Evolutionary conservation across 2,888 invertebrate species (phyloP).

Genomic region (Cosmia trapezina): DNA sequence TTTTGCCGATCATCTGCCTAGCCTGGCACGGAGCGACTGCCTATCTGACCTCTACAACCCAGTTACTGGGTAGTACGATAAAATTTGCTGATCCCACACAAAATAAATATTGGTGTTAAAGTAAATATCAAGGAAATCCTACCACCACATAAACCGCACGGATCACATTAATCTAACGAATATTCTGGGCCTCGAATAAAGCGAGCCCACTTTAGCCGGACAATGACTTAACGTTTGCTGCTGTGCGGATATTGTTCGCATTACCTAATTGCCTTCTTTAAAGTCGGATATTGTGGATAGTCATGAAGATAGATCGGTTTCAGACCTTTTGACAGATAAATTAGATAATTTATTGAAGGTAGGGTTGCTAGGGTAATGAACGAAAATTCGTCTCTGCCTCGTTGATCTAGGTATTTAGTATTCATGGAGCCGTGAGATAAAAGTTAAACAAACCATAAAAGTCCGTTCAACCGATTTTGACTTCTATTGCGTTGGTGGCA

Average conservation of each 20-base stretch:
- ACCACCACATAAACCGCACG: conserved; percentile 7
- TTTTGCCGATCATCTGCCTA: neutral
- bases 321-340: neutral
- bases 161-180: conserved; percentile 53
- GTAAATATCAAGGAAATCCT: neutral
- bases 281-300: conserved; percentile 10
- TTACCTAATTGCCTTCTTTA: conserved; percentile 37
- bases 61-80: too few species aligned
- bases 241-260: conserved; percentile 40
- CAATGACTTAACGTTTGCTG: conserved; percentile 42
- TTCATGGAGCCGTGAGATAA: too few species aligned
- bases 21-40: too few species aligned
- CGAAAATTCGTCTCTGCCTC: neutral
- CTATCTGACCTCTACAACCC: too few species aligned
- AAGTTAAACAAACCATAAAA: too few species aligned
- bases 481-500: too few species aligned
- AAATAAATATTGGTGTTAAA: neutral
- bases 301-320: conserved; percentile 18
- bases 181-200: conserved; percentile 44
- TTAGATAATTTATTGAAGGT: neutral
- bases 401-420: too few species aligned
- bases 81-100: neutral
- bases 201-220: conserved; percentile 21
- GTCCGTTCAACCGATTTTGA: too few species aligned
- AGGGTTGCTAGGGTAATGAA: neutral